Percentiles rank a stretch among this genome's conserved stretches.
These are phyloP conservation scores for Oryzias celebensis DNA, from an alignment of 2,113 vertebrate species.

Conservation along the genomic window DNA sequence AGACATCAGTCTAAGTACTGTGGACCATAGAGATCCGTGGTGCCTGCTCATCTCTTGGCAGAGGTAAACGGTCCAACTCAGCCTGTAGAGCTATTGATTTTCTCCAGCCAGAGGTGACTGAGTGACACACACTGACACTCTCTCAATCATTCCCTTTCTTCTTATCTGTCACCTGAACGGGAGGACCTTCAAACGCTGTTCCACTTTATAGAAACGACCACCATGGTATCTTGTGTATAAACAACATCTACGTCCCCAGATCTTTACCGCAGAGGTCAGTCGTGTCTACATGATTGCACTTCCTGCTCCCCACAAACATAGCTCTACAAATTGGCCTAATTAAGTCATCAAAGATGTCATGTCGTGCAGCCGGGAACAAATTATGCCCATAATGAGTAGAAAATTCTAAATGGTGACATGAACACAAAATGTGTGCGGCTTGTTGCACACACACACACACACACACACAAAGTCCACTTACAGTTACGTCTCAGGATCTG, in stretches of 20 bases:
- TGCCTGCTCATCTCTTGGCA: conserved; percentile 54
- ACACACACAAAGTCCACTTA: conserved; percentile 59
- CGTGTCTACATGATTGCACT: conserved; percentile 28
- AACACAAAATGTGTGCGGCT: conserved; percentile 10
- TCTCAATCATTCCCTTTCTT: conserved; percentile 39
- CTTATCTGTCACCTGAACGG: conserved; percentile 38
- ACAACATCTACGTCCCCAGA: conserved; percentile 27
- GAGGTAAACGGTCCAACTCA: conserved; percentile 59
- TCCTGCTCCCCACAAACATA: conserved; percentile 20
- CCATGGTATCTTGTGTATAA: conserved; percentile 27
- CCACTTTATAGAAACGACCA: conserved; percentile 54
- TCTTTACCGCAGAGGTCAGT: conserved; percentile 33
- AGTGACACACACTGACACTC: conserved; percentile 28
- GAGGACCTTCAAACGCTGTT: conserved; percentile 40
- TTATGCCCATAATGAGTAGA: conserved; percentile 2
- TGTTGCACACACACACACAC: conserved; percentile 14
- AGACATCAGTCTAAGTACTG: conserved; percentile 7
- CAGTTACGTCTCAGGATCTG: conserved; percentile 52
- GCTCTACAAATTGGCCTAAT: conserved; percentile 59
- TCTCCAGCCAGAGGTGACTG: conserved; percentile 49
- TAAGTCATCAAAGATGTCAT: conserved; percentile 56
- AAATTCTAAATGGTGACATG: conserved; percentile 11
- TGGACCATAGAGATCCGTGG: conserved; percentile 46
- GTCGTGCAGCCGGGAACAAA: conserved; percentile 33
- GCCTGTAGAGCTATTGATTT: conserved; percentile 61